These are phyloP conservation scores for Tryphoninae sp. DNA, from an alignment of 2,888 invertebrate genomes.

Conservation along the genomic window DNA sequence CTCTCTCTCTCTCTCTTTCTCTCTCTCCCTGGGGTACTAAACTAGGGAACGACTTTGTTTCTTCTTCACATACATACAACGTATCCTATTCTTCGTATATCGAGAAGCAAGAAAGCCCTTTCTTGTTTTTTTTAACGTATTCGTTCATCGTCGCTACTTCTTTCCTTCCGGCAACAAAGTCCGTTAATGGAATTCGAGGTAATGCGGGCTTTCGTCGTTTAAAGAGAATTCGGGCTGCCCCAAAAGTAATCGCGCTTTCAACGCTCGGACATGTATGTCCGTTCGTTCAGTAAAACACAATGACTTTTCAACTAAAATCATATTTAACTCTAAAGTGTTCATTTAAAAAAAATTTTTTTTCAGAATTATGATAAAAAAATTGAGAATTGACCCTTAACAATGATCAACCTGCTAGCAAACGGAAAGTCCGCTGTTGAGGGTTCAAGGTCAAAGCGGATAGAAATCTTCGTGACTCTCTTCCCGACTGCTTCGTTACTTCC, in stretches of 20 bases:
- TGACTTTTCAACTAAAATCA: too few relatives aligned
- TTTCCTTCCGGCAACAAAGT: slow-evolving; percentile 34
- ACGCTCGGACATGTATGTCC: not conserved
- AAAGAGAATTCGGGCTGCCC: not conserved
- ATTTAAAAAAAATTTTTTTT: too few relatives aligned
- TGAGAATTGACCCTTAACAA: too few relatives aligned
- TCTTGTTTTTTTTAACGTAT: slow-evolving; percentile 35
- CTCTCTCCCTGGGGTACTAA: slow-evolving; percentile 11
- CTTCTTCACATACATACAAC: not conserved
- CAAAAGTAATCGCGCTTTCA: not conserved
- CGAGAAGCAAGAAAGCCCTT: slow-evolving; percentile 3
- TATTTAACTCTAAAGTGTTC: too few relatives aligned
- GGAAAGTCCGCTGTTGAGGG: not conserved
- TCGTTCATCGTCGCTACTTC: slow-evolving; percentile 1
- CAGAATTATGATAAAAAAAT: too few relatives aligned
- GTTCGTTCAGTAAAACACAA: not conserved
- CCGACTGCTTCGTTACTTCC: not conserved
- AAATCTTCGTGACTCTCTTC: not conserved
- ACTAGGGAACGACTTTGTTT: slow-evolving; percentile 45
- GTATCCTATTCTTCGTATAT: slow-evolving; percentile 13
- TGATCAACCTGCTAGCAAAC: too few relatives aligned
- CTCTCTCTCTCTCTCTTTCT: not conserved
- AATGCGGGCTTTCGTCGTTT: not conserved
- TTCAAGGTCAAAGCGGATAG: not conserved
- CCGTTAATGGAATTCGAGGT: slow-evolving; percentile 7